A percentile compares a stretch with the other conserved stretches of the same genome.
phyloP scores from a whole-genome alignment of 2,888 invertebrate genomes.

The Diadromus collaris region DNA sequence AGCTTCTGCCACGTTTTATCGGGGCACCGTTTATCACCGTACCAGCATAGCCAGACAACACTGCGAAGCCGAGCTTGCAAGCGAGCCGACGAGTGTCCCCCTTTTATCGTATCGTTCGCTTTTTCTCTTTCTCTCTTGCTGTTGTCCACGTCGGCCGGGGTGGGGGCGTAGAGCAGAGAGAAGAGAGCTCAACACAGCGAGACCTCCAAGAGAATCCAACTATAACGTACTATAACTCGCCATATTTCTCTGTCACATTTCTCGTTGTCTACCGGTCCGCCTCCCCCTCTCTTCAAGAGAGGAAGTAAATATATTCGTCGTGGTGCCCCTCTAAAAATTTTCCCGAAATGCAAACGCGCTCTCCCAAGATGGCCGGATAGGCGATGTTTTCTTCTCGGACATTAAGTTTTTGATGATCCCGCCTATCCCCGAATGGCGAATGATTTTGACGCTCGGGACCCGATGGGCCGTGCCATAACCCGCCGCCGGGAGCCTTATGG shows the following conservation, averaged over 20 bases:
- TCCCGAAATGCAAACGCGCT: conserved; percentile 6
- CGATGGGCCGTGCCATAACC: conserved; percentile 26
- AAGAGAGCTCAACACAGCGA: conserved; percentile 16
- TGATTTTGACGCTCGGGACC: conserved; percentile 43
- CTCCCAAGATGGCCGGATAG: conserved; percentile 33
- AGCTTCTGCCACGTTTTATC: conserved; percentile 73
- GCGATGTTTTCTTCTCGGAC: conserved; percentile 20
- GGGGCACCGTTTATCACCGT: conserved; percentile 75
- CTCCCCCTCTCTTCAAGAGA: neutral
- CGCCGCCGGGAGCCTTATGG: conserved; percentile 14
- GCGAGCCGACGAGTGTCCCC: conserved; percentile 55
- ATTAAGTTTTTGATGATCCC: conserved; percentile 36
- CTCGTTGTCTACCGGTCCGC: conserved; percentile 7
- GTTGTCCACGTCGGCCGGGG: conserved; percentile 37
- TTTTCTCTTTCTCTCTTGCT: conserved; percentile 19
- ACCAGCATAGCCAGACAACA: conserved; percentile 71
- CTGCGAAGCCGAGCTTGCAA: conserved; percentile 64
- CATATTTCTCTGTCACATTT: conserved; percentile 21
- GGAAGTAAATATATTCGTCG: conserved; percentile 45
- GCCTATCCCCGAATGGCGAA: conserved; percentile 7
- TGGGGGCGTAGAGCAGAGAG: neutral
- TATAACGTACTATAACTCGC: conserved; percentile 2
- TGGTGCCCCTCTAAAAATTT: conserved; percentile 16
- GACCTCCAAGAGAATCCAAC: conserved; percentile 31
- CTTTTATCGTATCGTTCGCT: conserved; percentile 54